Percentiles rank a stretch among this genome's conserved stretches.
Conservation (phyloP, 2,888 invertebrate species). For the Pristionchus maxplancki region DNA sequence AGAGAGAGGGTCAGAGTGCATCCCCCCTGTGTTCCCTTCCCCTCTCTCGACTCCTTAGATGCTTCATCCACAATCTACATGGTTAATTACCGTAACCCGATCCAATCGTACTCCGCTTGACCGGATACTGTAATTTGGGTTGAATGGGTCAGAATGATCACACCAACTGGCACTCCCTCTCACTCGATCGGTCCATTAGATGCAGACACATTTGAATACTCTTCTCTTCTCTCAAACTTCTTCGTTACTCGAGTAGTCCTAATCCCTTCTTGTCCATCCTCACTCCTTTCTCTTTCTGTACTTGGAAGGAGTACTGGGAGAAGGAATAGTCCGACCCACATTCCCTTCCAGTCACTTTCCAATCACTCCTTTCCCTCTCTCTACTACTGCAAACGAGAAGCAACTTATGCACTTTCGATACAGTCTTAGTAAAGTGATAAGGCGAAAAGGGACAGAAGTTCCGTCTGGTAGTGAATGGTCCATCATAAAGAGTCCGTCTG, state of each 20-base stretch:
- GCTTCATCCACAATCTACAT: constrained; percentile 17
- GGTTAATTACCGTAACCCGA: constrained; percentile 48
- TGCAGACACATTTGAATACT: background rate
- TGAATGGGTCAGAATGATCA: background rate
- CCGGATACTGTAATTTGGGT: constrained; percentile 31
- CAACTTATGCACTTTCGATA: background rate
- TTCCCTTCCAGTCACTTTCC: constrained; percentile 38
- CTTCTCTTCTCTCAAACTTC: background rate
- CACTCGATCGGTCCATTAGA: background rate
- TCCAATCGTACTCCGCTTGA: background rate
- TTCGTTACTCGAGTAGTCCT: background rate
- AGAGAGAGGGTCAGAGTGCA: constrained; percentile 16
- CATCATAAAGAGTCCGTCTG: background rate
- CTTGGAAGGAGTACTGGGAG: constrained; percentile 9
- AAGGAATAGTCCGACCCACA: constrained; percentile 16
- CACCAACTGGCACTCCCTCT: constrained; percentile 26
- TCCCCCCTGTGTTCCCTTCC: background rate
- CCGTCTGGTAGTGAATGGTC: background rate
- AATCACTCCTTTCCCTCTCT: constrained; percentile 33
- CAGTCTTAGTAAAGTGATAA: background rate
- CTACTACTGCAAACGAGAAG: background rate
- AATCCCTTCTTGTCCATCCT: background rate
- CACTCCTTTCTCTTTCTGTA: constrained; percentile 9
- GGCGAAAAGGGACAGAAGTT: too few relatives aligned
- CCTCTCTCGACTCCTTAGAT: constrained; percentile 18